These are phyloP conservation scores for Galaxea fascicularis DNA, from an alignment of 92 coral and sea anemone genomes.

Conservation along the genomic window DNA sequence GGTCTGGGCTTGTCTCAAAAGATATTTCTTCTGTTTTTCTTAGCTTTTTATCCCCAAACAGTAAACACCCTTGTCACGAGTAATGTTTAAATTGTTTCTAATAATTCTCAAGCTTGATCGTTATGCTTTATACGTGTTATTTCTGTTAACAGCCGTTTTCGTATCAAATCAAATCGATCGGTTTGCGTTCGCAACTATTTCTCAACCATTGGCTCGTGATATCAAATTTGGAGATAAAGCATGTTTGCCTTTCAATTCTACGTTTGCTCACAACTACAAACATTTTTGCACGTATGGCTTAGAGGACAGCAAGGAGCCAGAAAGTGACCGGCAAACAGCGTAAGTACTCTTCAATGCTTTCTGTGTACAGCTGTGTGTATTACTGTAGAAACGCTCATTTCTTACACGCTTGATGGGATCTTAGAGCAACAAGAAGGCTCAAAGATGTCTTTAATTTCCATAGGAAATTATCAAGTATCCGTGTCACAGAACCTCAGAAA, in stretches of 20 bases:
- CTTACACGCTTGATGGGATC: no score
- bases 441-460: no score
- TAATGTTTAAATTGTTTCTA: constrained; percentile 71
- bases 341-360: constrained; percentile 44
- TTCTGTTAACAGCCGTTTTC: constrained; percentile 76
- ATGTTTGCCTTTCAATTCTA: constrained; percentile 77
- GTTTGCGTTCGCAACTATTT: constrained; percentile 80
- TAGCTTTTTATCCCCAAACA: background rate
- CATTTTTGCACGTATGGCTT: constrained; percentile 79
- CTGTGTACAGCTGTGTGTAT: no score
- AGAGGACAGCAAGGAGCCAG: constrained; percentile 65
- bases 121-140: constrained; percentile 85
- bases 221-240: constrained; percentile 96
- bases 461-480: no score
- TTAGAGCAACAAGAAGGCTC: no score
- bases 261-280: constrained; percentile 61
- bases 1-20: background rate
- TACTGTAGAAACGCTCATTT: no score
- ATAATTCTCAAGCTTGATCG: constrained; percentile 70
- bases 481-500: no score
- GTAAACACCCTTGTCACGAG: background rate
- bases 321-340: constrained; percentile 83
- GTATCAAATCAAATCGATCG: constrained; percentile 88
- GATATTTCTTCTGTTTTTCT: background rate
- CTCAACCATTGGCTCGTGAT: constrained; percentile 93